Conservation (phyloP, 2,797 vertebrate genomes). For the Sylvia borin region DNA sequence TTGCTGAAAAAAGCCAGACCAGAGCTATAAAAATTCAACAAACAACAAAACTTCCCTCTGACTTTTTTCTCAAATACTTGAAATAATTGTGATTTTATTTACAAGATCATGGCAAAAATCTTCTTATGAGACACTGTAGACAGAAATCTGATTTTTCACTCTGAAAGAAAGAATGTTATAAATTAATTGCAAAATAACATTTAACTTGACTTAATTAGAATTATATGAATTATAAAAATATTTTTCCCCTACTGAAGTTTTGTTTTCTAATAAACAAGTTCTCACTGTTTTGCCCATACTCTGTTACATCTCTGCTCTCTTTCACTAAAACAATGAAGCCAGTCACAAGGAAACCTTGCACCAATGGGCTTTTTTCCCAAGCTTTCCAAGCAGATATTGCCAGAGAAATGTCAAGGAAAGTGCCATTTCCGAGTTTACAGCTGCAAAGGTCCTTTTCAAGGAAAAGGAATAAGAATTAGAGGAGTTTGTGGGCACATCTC, state of each 20-base stretch:
- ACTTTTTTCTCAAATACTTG: neutral
- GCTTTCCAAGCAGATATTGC: neutral
- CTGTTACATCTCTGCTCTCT: neutral
- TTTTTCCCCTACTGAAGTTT: neutral
- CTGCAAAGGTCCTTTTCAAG: neutral
- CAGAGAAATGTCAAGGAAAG: constrained; percentile 1
- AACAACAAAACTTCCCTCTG: neutral
- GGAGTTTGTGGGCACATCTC: neutral
- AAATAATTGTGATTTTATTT: neutral
- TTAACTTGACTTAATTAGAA: neutral
- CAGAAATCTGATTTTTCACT: neutral
- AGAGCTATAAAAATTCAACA: neutral
- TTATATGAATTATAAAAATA: neutral
- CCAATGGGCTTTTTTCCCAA: neutral
- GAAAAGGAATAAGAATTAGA: constrained; percentile 12
- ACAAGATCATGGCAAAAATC: neutral
- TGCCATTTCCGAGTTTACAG: neutral
- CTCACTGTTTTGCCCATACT: neutral
- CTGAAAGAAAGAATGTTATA: neutral
- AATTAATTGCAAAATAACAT: neutral
- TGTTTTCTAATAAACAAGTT: neutral
- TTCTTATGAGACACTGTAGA: neutral
- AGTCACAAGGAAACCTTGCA: neutral
- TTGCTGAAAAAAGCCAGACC: neutral
- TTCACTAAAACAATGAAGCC: neutral